These are phyloP conservation scores for Andrena chrysosceles DNA, from an alignment of 2,888 invertebrate genomes.

Conservation along the genomic window DNA sequence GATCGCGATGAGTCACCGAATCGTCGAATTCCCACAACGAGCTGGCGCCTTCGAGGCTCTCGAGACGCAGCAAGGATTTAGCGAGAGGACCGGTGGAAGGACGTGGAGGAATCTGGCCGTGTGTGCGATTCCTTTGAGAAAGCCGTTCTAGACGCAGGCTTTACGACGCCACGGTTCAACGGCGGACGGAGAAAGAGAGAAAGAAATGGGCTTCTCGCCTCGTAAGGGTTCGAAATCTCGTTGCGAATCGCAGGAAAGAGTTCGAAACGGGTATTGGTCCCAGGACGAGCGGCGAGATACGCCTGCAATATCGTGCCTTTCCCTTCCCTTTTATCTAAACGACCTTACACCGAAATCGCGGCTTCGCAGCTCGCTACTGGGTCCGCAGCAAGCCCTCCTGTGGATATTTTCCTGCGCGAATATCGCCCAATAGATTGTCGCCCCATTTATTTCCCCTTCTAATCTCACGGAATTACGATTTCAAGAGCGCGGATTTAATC, in stretches of 20 bases:
- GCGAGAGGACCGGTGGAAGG: constrained; percentile 44
- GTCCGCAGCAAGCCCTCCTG: neutral
- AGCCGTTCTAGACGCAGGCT: constrained; percentile 56
- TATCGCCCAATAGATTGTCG: constrained; percentile 46
- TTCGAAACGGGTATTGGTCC: constrained; percentile 72
- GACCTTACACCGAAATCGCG: constrained; percentile 52
- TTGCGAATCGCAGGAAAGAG: constrained; percentile 69
- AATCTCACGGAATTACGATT: constrained; percentile 31
- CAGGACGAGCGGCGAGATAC: constrained; percentile 65
- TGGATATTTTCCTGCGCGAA: constrained; percentile 45
- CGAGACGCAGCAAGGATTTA: constrained; percentile 47
- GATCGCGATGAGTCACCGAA: constrained; percentile 27
- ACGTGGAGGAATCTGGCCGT: constrained; percentile 54
- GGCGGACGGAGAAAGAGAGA: constrained; percentile 23
- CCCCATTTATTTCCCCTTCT: constrained; percentile 43
- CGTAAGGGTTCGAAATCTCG: constrained; percentile 71
- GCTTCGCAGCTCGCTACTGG: constrained; percentile 23
- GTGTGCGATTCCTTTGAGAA: constrained; percentile 40
- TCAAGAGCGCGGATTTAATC: neutral
- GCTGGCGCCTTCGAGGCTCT: neutral
- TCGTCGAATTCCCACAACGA: constrained; percentile 33
- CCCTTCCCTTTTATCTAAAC: constrained; percentile 62
- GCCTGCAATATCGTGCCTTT: constrained; percentile 58
- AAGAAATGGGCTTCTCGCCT: constrained; percentile 66
- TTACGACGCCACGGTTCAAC: constrained; percentile 49